phyloP scores from a whole-genome alignment of 2,888 invertebrate species.

The Polia nebulosa region DNA sequence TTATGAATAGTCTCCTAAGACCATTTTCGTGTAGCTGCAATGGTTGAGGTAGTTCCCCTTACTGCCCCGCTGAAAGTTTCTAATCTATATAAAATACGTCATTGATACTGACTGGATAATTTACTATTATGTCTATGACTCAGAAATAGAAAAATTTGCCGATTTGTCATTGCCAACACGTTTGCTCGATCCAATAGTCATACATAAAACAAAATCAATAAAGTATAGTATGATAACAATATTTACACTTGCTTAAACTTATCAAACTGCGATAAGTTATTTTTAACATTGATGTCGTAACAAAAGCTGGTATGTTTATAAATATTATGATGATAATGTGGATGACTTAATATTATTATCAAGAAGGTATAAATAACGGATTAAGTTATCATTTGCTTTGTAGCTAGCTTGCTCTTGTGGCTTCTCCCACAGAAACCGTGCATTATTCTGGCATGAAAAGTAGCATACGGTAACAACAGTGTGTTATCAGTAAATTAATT shows the following conservation, averaged over 20 bases:
- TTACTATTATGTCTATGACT: not conserved
- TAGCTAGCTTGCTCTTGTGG: too few species aligned
- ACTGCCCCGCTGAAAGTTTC: too few species aligned
- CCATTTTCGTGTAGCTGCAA: too few species aligned
- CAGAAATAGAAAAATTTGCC: not conserved
- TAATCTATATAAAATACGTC: too few species aligned
- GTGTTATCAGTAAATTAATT: too few species aligned
- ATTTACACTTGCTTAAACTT: conserved; percentile 6
- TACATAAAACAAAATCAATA: conserved; percentile 1
- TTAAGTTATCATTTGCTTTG: not conserved
- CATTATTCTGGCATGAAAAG: too few species aligned
- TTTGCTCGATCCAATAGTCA: not conserved
- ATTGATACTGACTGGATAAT: not conserved
- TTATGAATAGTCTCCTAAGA: too few species aligned
- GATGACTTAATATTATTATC: not conserved
- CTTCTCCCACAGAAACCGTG: too few species aligned
- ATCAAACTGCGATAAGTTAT: not conserved
- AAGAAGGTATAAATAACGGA: not conserved
- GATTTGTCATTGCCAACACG: not conserved
- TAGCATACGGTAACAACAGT: too few species aligned
- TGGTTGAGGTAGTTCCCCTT: too few species aligned
- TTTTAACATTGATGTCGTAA: conserved; percentile 12
- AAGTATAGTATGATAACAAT: not conserved
- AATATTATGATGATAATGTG: conserved; percentile 6
- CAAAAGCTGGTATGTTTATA: conserved; percentile 8